A percentile compares a stretch with the other conserved stretches of the same genome.
Evolutionary conservation across 2,888 invertebrate species (phyloP).

Genomic region (Sussaba pulchella): DNA sequence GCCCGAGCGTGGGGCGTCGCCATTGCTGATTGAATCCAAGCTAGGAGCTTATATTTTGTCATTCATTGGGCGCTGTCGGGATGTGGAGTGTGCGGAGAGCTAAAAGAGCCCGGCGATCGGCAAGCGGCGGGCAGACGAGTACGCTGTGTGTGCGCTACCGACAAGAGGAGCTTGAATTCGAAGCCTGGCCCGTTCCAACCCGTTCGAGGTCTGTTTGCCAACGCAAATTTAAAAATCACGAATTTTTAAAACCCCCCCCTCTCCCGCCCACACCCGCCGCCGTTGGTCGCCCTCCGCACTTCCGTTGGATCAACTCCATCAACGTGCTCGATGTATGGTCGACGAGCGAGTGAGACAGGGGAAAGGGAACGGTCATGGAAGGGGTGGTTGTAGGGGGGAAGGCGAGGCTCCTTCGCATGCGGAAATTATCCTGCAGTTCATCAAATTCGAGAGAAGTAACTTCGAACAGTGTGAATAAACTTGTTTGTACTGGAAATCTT

Average conservation of each 20-base stretch:
- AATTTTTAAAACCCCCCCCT: conserved; percentile 77
- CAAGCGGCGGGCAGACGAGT: conserved; percentile 62
- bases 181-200: conserved; percentile 60
- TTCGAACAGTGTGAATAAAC: neutral
- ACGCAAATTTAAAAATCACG: conserved; percentile 81
- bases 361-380: neutral
- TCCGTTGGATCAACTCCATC: conserved; percentile 61
- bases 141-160: conserved; percentile 53
- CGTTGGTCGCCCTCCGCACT: conserved; percentile 56
- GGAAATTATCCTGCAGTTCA: neutral
- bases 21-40: conserved; percentile 83
- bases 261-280: conserved; percentile 68
- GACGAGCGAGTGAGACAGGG: conserved; percentile 12
- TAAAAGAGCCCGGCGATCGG: conserved; percentile 69
- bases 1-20: conserved; percentile 78
- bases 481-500: neutral
- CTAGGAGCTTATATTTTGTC: conserved; percentile 82
- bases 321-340: conserved; percentile 46
- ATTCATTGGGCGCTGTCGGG: conserved; percentile 81
- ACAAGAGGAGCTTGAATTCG: conserved; percentile 66
- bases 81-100: conserved; percentile 66
- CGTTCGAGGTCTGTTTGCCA: conserved; percentile 80
- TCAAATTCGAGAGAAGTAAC: neutral
- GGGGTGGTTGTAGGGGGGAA: neutral
- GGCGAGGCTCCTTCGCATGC: conserved; percentile 6